Percentiles rank a stretch among this genome's conserved stretches.
Conservation (phyloP, 2,888 invertebrate genomes). For the Thecophora atra region DNA sequence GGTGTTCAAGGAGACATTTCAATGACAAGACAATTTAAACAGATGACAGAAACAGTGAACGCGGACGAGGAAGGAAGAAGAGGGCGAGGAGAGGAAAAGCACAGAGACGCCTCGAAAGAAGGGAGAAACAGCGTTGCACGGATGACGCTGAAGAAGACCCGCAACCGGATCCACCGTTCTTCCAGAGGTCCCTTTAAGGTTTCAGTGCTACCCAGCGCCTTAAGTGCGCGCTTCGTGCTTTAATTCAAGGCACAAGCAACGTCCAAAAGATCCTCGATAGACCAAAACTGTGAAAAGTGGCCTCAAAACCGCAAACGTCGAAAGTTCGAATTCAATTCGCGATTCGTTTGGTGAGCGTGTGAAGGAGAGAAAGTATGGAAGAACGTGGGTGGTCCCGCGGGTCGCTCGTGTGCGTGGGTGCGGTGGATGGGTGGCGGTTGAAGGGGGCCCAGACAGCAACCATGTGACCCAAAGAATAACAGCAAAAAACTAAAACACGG, state of each 20-base stretch:
- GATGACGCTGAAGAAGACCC: background rate
- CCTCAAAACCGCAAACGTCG: background rate
- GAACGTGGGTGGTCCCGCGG: too few relatives aligned
- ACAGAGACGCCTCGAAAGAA: background rate
- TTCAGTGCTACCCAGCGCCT: background rate
- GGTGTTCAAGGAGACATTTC: constrained; percentile 35
- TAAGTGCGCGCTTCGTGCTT: background rate
- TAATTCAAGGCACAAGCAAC: too few relatives aligned
- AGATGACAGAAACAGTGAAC: background rate
- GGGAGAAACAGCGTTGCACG: background rate
- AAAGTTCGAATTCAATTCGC: background rate
- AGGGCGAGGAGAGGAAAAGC: background rate
- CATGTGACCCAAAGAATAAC: constrained; percentile 4
- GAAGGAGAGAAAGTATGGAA: background rate
- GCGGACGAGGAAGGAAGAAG: background rate
- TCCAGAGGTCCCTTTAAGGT: constrained; percentile 31
- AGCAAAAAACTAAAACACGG: background rate
- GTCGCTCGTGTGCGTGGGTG: too few relatives aligned
- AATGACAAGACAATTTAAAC: constrained; percentile 45
- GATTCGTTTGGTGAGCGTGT: background rate
- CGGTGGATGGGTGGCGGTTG: too few relatives aligned
- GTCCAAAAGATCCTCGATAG: too few relatives aligned
- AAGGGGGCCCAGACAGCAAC: background rate
- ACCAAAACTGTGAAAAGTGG: too few relatives aligned
- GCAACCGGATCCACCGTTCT: constrained; percentile 14